These are phyloP conservation scores for Teinopalpus imperialis DNA, from an alignment of 2,888 invertebrate species.

Conservation along the genomic window DNA sequence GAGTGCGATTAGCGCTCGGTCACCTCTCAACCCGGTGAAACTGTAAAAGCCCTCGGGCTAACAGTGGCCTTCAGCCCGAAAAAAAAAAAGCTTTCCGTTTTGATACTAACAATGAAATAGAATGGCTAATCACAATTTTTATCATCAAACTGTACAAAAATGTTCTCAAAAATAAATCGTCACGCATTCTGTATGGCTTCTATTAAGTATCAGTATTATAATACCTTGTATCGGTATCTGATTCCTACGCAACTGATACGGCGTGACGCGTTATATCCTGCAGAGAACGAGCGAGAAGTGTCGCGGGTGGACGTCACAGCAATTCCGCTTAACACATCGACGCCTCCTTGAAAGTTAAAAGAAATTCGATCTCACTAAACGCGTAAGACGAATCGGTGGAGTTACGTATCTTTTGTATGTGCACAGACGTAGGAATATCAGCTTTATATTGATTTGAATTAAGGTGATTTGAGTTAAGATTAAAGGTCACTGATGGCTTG, in stretches of 20 bases:
- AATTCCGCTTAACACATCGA: slow-evolving; percentile 36
- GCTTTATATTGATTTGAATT: background rate
- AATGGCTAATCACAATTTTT: too few species aligned
- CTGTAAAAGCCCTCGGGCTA: too few species aligned
- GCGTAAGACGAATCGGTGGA: slow-evolving; percentile 28
- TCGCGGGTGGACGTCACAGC: slow-evolving; percentile 27
- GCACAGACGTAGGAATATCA: background rate
- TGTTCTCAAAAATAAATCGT: too few species aligned
- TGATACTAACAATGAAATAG: too few species aligned
- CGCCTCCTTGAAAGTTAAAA: slow-evolving; percentile 33
- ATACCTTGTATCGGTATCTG: slow-evolving; percentile 1
- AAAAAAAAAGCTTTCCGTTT: too few species aligned
- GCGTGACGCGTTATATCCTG: slow-evolving; percentile 29
- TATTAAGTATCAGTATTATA: slow-evolving; percentile 8
- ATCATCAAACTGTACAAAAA: too few species aligned
- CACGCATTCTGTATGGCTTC: slow-evolving; percentile 3
- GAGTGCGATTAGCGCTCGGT: too few species aligned
- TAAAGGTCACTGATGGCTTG: too few species aligned
- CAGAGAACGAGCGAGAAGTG: slow-evolving; percentile 23
- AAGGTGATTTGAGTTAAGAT: too few species aligned
- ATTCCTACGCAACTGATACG: slow-evolving; percentile 18
- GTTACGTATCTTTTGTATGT: background rate
- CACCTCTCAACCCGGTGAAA: too few species aligned
- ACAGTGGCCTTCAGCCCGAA: too few species aligned
- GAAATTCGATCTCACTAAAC: slow-evolving; percentile 34